A percentile compares a stretch with the other conserved stretches of the same genome.
Evolutionary conservation across 2,888 invertebrate genomes (phyloP).

Genomic region (Rhingia rostrata): DNA sequence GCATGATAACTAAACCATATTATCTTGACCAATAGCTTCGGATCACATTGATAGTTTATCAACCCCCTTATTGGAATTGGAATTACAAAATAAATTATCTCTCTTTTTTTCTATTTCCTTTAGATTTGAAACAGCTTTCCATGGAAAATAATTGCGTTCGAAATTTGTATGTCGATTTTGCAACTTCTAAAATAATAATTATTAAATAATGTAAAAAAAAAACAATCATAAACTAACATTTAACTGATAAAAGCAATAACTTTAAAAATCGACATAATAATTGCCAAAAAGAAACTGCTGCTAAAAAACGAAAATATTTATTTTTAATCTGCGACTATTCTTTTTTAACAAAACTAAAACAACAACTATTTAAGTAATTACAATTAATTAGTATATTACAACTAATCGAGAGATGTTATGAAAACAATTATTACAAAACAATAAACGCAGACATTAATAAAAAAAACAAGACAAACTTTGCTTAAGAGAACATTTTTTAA

Average conservation of each 20-base stretch:
- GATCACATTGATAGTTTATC: too few relatives aligned
- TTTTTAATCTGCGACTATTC: slow-evolving; percentile 48
- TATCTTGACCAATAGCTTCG: too few relatives aligned
- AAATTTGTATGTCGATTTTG: slow-evolving; percentile 78
- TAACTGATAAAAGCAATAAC: slow-evolving; percentile 15
- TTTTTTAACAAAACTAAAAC: slow-evolving; percentile 51
- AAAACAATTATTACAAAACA: slow-evolving; percentile 31
- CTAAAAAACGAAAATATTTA: slow-evolving; percentile 64
- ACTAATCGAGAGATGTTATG: slow-evolving; percentile 36
- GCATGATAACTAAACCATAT: too few relatives aligned
- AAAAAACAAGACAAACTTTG: slow-evolving; percentile 58
- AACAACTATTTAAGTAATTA: slow-evolving; percentile 52
- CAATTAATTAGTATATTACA: slow-evolving; percentile 28
- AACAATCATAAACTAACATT: slow-evolving; percentile 44
- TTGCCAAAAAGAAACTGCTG: slow-evolving; percentile 66
- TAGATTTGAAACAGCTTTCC: slow-evolving; percentile 80
- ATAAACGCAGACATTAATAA: slow-evolving; percentile 48
- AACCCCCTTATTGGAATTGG: neutral
- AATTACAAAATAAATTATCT: slow-evolving; percentile 49
- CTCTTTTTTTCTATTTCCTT: slow-evolving; percentile 64
- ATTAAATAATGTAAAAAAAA: slow-evolving; percentile 24
- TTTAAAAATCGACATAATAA: slow-evolving; percentile 49
- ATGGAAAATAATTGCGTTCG: slow-evolving; percentile 79
- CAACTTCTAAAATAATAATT: slow-evolving; percentile 75
- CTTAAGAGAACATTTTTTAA: slow-evolving; percentile 41